Evolutionary conservation across 2,113 vertebrate genomes (phyloP), one percentile per base, ranked within the genome.

Genomic region (Struthio camelus): DNA sequence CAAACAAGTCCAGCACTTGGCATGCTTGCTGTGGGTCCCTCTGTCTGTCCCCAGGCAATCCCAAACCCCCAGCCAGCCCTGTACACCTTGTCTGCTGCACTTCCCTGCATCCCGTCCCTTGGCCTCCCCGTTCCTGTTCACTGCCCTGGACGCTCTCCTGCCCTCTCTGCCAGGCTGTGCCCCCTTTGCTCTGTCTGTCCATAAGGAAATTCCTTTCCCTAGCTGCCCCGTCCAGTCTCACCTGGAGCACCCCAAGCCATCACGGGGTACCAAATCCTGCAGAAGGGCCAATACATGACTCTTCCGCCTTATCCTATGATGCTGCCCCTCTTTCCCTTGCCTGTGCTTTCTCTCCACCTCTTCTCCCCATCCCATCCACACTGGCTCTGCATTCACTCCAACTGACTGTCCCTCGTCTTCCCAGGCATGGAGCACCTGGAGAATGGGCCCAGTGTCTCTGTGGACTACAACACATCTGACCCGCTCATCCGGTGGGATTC

Each of bases 401-500:
- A 7, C 83, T 54, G 70, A 85, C 48, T 0, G 1, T 82, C 46
- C 42, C 28, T 22, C 16, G 28, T 96, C 50, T 85, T 78, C 66
- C 5, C 85, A 99, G 99, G 99, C 88, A 99, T 99, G 99, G 99
- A 99, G 38, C 99, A 99, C 82, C 98, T 99, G 93, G 99, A 99
- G 97, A 99, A 99, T 0, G 99, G 99, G 22, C 99, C 99, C 4
- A 99, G 99, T 0, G 99, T 99, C 85, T 99, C 99, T 0, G 99
- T 99, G 71, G 99, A 99, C 97, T 99, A 99, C 97, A 99, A 99
- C 95, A 99, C 99, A 0, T 99, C 99, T 0, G 99, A 99, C 86
- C 98, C 99, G 0, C 98, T 99, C 80, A 99, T 99, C 94, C 99
- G 99, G 78, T 99, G 99, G 99, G 99, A 99, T 73, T 99, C 99